A percentile compares a stretch with the other conserved stretches of the same genome.
phyloP scores from a whole-genome alignment of 2,797 vertebrate species.

The Hydrolagus colliei region DNA sequence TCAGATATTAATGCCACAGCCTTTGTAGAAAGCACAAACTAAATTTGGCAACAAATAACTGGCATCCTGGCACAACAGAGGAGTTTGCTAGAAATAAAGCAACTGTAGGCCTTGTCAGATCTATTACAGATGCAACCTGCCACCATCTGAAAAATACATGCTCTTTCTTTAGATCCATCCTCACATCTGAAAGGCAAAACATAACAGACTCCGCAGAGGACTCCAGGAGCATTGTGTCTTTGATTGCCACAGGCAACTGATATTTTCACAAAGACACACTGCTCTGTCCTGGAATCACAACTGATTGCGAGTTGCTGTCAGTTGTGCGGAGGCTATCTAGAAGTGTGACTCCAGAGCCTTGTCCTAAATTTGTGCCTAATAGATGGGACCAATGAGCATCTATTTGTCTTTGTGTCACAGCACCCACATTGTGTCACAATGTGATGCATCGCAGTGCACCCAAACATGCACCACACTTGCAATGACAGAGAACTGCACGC shows the following conservation, averaged over 20 bases:
- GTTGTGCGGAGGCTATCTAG: not conserved
- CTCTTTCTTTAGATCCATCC: not conserved
- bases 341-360: not conserved
- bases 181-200: constrained; percentile 4
- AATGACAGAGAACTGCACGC: not conserved
- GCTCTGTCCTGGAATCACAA: too few species aligned
- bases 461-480: too few species aligned
- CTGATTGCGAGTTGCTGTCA: not conserved
- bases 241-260: not conserved
- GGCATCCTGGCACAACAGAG: not conserved
- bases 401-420: not conserved
- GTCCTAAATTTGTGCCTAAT: not conserved
- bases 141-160: not conserved
- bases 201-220: not conserved
- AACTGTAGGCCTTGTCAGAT: not conserved
- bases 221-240: not conserved
- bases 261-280: too few species aligned
- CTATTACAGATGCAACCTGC: not conserved
- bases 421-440: not conserved
- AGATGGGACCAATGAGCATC: not conserved
- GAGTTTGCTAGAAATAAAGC: not conserved
- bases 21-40: not conserved
- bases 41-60: not conserved
- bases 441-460: not conserved
- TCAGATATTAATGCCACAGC: not conserved